Evolutionary conservation across 2,797 vertebrate genomes (phyloP).

Genomic region (Scyliorhinus canicula): DNA sequence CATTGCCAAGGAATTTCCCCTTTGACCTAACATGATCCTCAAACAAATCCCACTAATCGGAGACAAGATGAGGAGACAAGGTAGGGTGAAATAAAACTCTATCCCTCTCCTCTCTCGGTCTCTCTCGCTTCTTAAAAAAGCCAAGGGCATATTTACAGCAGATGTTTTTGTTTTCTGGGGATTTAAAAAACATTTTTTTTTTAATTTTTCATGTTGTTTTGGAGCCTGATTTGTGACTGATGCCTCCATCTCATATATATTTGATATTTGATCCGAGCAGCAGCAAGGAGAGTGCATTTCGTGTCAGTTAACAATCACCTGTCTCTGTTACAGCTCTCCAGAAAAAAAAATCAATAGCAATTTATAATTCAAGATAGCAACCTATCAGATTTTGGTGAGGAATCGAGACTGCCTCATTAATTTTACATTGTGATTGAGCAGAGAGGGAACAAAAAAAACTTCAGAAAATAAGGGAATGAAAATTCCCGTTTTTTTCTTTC

Average conservation of each 20-base stretch:
- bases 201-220: conserved; percentile 28
- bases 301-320: conserved; percentile 4
- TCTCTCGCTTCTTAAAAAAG: not conserved
- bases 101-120: not conserved
- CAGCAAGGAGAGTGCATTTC: not conserved
- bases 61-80: not conserved
- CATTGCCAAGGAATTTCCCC: no score
- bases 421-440: not conserved
- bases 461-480: not conserved
- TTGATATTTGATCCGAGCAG: not conserved
- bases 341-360: conserved; percentile 62
- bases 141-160: not conserved
- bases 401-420: not conserved
- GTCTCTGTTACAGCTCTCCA: not conserved
- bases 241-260: conserved; percentile 6
- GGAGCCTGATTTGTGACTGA: not conserved
- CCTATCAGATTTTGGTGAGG: not conserved
- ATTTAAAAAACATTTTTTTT: not conserved
- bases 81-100: not conserved
- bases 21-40: no score
- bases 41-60: no score
- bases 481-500: not conserved
- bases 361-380: conserved; percentile 68
- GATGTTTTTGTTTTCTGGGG: not conserved
- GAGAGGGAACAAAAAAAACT: not conserved